A percentile compares a stretch with the other conserved stretches of the same genome.
Conservation (phyloP, 2,888 invertebrate genomes). For the Drepana falcataria region DNA sequence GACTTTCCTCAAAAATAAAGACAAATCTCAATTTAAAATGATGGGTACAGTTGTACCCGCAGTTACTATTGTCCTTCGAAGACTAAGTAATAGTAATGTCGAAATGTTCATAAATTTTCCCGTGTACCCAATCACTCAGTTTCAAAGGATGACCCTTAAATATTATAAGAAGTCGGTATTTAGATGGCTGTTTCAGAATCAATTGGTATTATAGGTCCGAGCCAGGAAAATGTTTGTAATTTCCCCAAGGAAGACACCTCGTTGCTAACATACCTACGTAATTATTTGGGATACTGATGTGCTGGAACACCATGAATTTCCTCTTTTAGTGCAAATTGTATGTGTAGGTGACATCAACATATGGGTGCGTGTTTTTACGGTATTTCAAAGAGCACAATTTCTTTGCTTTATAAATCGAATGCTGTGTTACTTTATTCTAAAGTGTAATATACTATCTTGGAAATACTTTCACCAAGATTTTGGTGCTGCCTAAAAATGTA, state of each 20-base stretch:
- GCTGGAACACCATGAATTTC: conserved; percentile 7
- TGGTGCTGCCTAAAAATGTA: too few species aligned
- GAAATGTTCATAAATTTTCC: too few species aligned
- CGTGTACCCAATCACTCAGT: too few species aligned
- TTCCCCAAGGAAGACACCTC: conserved; percentile 42
- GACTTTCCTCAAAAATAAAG: too few species aligned
- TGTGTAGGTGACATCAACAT: conserved; percentile 3
- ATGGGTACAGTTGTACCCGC: too few species aligned
- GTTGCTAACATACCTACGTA: conserved; percentile 26
- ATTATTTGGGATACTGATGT: conserved; percentile 49
- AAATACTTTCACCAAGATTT: too few species aligned
- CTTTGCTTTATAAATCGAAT: too few species aligned
- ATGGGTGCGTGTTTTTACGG: conserved; percentile 1
- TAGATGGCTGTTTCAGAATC: conserved; percentile 1
- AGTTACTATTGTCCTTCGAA: too few species aligned
- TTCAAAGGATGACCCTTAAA: not conserved
- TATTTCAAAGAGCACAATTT: not conserved
- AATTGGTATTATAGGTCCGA: conserved; percentile 6
- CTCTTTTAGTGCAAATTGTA: conserved; percentile 11
- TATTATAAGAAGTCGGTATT: not conserved
- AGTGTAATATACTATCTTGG: too few species aligned
- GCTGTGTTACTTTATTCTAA: too few species aligned
- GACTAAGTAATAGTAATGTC: too few species aligned
- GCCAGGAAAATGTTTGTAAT: conserved; percentile 32
- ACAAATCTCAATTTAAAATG: too few species aligned